A percentile compares a stretch with the other conserved stretches of the same genome.
Conservation (phyloP, 2,888 invertebrate genomes). For the Heliothis peltigera region DNA sequence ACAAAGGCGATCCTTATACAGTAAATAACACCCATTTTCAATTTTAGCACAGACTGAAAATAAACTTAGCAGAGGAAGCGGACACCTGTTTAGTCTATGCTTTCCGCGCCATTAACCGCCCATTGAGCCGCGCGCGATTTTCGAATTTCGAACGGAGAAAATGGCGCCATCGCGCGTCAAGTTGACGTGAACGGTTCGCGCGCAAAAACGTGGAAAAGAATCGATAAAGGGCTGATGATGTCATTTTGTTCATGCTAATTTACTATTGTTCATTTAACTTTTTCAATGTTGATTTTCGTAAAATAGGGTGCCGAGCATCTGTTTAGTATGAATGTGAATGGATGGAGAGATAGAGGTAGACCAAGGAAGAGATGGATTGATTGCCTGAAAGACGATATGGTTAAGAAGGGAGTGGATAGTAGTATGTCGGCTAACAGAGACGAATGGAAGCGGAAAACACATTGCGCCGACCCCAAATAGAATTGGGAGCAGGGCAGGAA, state of each 20-base stretch:
- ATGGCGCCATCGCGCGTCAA: slow-evolving; percentile 76
- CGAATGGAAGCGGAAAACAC: no score
- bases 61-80: slow-evolving; percentile 61
- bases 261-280: slow-evolving; percentile 53
- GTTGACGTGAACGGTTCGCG: slow-evolving; percentile 73
- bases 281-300: slow-evolving; percentile 30
- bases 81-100: slow-evolving; percentile 85
- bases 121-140: slow-evolving; percentile 82
- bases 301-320: no score
- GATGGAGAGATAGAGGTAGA: no score
- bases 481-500: no score
- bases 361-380: no score
- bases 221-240: slow-evolving; percentile 54
- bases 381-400: no score
- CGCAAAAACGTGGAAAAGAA: slow-evolving; percentile 63
- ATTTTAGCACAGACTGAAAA: slow-evolving; percentile 59
- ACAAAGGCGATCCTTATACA: slow-evolving; percentile 48
- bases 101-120: slow-evolving; percentile 84
- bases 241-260: slow-evolving; percentile 54
- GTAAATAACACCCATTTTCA: slow-evolving; percentile 55
- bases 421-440: no score
- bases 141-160: slow-evolving; percentile 81
- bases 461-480: no score
- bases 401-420: no score
- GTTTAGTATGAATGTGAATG: no score